These are phyloP conservation scores for Hydrolagus affinis DNA, from an alignment of 2,113 vertebrate species.

Conservation along the genomic window DNA sequence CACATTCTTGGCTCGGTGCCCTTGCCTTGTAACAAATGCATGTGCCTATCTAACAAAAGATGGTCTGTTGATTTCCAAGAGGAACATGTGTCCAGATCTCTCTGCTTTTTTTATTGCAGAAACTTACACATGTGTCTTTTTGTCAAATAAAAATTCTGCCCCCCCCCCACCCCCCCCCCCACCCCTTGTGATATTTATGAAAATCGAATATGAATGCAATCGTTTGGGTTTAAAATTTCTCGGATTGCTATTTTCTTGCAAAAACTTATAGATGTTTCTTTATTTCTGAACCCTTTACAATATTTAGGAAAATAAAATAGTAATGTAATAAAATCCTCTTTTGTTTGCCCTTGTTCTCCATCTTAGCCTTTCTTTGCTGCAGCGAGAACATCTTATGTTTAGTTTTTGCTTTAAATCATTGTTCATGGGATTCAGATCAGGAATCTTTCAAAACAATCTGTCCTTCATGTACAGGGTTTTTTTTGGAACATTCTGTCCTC, in stretches of 20 bases:
- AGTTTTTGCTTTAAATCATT: neutral
- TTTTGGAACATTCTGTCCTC: too few relatives aligned
- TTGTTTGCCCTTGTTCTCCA: neutral
- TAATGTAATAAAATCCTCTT: too few relatives aligned
- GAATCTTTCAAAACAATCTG: neutral
- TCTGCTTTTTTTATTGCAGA: neutral
- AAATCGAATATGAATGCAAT: neutral
- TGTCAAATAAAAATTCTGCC: too few relatives aligned
- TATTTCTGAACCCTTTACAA: neutral
- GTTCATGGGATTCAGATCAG: neutral
- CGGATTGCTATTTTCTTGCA: too few relatives aligned
- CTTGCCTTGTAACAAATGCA: neutral
- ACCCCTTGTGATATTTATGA: neutral
- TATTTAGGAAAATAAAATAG: neutral
- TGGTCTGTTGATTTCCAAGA: slow-evolving; percentile 9
- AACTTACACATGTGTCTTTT: too few relatives aligned
- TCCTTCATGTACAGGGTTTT: too few relatives aligned
- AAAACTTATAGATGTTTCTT: neutral
- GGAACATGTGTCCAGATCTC: neutral
- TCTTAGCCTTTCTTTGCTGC: neutral
- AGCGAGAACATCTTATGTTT: too few relatives aligned
- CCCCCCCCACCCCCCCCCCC: too few relatives aligned
- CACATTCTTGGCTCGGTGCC: neutral
- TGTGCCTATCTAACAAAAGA: neutral
- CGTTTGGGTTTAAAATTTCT: too few relatives aligned